phyloP scores from a whole-genome alignment of 2,113 vertebrate genomes.

The Tetraodon nigroviridis region DNA sequence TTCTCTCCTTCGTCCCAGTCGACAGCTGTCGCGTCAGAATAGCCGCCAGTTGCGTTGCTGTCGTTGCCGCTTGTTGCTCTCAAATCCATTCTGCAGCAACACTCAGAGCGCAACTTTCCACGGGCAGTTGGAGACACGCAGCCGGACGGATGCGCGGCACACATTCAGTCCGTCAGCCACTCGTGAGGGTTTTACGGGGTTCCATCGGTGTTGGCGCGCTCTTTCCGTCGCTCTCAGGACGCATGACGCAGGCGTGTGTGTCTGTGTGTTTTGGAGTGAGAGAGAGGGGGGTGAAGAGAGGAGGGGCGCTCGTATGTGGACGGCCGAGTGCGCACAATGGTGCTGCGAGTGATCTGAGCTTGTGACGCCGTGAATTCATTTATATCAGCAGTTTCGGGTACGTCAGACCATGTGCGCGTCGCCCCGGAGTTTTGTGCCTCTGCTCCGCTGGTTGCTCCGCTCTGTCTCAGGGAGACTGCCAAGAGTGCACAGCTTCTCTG shows the following conservation, averaged over 20 bases:
- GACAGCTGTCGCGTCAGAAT: slow-evolving; percentile 55
- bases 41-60: slow-evolving; percentile 75
- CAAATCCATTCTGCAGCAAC: slow-evolving; percentile 64
- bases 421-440: slow-evolving; percentile 61
- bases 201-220: slow-evolving; percentile 63
- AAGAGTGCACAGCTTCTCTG: slow-evolving; percentile 13
- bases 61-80: slow-evolving; percentile 69
- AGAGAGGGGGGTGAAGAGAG: slow-evolving; percentile 11
- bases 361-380: slow-evolving; percentile 73
- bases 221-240: slow-evolving; percentile 63
- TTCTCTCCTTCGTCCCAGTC: slow-evolving; percentile 66
- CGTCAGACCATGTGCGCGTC: slow-evolving; percentile 73
- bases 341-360: slow-evolving; percentile 69
- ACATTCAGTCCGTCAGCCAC: slow-evolving; percentile 59
- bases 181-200: slow-evolving; percentile 47
- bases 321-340: slow-evolving; percentile 58
- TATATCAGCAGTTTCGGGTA: slow-evolving; percentile 70
- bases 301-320: slow-evolving; percentile 40
- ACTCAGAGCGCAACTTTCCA: slow-evolving; percentile 49
- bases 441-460: slow-evolving; percentile 44
- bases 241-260: slow-evolving; percentile 69
- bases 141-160: slow-evolving; percentile 23
- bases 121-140: slow-evolving; percentile 23
- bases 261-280: slow-evolving; percentile 16
- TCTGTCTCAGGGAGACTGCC: slow-evolving; percentile 44